Evolutionary conservation across 1,140 invertebrate species (phyloP).

Genomic region (Musca vetustissima): DNA sequence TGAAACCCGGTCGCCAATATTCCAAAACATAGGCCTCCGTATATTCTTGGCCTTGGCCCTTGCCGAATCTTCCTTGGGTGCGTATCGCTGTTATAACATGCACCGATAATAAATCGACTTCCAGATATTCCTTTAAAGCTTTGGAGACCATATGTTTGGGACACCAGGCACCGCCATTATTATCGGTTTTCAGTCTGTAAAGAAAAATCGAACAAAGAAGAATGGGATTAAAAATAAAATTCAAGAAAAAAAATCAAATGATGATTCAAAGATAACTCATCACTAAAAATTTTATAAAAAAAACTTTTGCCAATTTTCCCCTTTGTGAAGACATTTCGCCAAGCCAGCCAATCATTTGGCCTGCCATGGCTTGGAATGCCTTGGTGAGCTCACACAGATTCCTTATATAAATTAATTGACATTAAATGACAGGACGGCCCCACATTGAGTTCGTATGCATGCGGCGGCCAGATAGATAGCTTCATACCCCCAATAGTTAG

Average conservation of each 20-base stretch:
- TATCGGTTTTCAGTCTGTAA: constrained; percentile 81
- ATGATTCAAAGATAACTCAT: constrained; percentile 2
- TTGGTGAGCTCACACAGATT: no score
- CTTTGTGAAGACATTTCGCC: neutral
- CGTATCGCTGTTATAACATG: constrained; percentile 81
- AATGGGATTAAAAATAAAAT: neutral
- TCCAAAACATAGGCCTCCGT: constrained; percentile 88
- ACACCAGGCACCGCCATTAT: constrained; percentile 93
- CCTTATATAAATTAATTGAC: constrained; percentile 53
- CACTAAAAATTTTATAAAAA: constrained; percentile 5
- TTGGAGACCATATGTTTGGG: constrained; percentile 84
- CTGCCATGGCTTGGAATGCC: neutral
- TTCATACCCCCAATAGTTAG: neutral
- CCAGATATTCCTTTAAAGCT: constrained; percentile 83
- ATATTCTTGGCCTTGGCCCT: constrained; percentile 90
- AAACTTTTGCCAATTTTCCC: neutral
- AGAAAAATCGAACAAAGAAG: constrained; percentile 24
- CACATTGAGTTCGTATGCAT: constrained; percentile 36
- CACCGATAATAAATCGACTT: constrained; percentile 78
- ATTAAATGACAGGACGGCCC: constrained; percentile 53
- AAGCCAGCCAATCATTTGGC: neutral
- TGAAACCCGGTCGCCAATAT: constrained; percentile 82
- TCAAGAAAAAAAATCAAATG: constrained; percentile 5
- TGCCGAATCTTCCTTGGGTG: constrained; percentile 91
- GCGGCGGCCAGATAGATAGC: no score